phyloP scores from a whole-genome alignment of 1,140 invertebrate genomes.

The Melipona quadrifasciata region DNA sequence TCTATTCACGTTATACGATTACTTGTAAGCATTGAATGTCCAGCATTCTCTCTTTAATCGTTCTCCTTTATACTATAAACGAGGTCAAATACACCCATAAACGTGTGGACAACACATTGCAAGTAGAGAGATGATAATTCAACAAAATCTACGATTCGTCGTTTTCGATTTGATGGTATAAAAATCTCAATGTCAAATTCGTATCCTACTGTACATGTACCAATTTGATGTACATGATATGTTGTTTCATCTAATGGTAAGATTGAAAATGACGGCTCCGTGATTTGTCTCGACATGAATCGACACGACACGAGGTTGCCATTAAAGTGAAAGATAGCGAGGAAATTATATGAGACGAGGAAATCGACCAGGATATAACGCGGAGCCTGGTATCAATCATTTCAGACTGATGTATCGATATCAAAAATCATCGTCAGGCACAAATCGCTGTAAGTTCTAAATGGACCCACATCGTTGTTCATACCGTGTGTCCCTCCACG shows the following conservation, averaged over 20 bases:
- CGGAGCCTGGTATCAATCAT: constrained; percentile 35
- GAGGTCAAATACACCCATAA: background rate
- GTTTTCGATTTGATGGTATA: constrained; percentile 20
- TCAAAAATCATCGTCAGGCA: constrained; percentile 45
- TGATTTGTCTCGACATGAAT: background rate
- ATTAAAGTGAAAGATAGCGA: background rate
- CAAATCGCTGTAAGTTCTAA: constrained; percentile 41
- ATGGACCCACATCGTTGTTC: constrained; percentile 45
- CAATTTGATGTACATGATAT: constrained; percentile 48
- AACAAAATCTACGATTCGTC: constrained; percentile 12
- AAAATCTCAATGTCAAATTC: constrained; percentile 35
- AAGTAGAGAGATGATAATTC: background rate
- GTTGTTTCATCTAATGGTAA: constrained; percentile 53
- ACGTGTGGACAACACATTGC: background rate
- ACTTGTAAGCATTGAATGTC: constrained; percentile 25
- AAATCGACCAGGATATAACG: background rate
- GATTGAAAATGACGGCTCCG: constrained; percentile 46
- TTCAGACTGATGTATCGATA: constrained; percentile 41
- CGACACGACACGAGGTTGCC: background rate
- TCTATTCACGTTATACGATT: constrained; percentile 25
- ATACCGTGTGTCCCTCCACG: constrained; percentile 26
- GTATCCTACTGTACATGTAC: constrained; percentile 45
- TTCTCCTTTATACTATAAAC: constrained; percentile 31
- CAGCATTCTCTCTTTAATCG: constrained; percentile 20
- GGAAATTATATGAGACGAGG: too few relatives aligned